Evolutionary conservation across 2,797 vertebrate genomes (phyloP).

Genomic region (Gobio occitaniae): DNA sequence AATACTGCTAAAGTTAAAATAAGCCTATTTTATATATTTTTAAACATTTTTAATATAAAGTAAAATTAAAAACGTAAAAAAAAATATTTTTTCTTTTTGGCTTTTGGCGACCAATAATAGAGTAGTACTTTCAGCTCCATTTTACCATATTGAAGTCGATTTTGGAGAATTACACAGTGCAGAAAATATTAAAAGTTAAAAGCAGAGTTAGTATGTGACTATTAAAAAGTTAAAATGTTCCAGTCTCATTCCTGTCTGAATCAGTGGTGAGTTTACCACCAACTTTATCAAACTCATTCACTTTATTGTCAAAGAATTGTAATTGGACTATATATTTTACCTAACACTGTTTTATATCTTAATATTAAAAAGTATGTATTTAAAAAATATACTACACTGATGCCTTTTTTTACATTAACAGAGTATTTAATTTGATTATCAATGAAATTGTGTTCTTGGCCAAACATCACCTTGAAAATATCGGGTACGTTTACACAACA

Average conservation of each 20-base stretch:
- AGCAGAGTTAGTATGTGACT: background rate
- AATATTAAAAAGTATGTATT: background rate
- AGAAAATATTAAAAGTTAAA: background rate
- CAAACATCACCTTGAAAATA: background rate
- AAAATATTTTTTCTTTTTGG: too few relatives aligned
- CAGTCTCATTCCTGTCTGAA: background rate
- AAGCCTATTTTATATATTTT: background rate
- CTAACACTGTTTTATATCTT: background rate
- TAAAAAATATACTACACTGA: background rate
- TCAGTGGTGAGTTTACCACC: background rate
- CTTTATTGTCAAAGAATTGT: background rate
- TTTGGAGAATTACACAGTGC: background rate
- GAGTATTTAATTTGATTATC: background rate
- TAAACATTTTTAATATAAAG: background rate
- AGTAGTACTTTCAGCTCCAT: background rate
- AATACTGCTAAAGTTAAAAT: background rate
- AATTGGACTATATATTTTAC: constrained; percentile 2
- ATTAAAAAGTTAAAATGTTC: background rate
- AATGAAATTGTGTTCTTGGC: background rate
- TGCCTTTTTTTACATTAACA: constrained; percentile 6
- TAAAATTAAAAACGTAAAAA: too few relatives aligned
- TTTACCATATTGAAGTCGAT: background rate
- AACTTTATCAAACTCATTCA: background rate
- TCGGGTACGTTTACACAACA: background rate
- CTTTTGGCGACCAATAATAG: background rate